Base-by-base conservation (phyloP, 2,113 vertebrate species). In the Hippocampus abdominalis region DNA sequence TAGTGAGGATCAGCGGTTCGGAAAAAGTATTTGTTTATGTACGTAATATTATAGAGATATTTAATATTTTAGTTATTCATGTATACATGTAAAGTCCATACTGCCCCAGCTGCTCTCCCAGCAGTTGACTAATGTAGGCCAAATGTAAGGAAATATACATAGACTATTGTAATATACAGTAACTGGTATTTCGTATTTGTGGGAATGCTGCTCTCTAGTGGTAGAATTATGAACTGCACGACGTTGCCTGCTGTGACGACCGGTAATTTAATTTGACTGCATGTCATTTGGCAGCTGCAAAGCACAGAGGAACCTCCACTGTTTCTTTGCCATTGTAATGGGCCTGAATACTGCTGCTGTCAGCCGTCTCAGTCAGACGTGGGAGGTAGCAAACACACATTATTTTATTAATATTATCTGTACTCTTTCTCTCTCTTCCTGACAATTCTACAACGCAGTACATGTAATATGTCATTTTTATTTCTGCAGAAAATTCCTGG, bases 261-360 rank as follows among this genome's bases (percentile, higher is more conserved):
- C 32, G 32, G 32, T 36, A 36, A 36, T 32, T 32, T 8, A 54
- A 69, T 70, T n/a, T 53, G 12, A 67, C 68, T 46, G 16, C 23
- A 9, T 27, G 42, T 66, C n/a, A 13, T 79, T 78, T 83, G 69
- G 2, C 49, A 99, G 97, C 80, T 99, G 97, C 90, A 98, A 96
- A 93, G 94, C 95, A 84, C 96, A 96, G 84, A 94, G 93, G 88
- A 98, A 99, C 88, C 89, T 99, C 89, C 97, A 96, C 91, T 97
- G 95, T 20, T 98, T 98, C 88, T 99, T 99, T 75, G 95, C 96
- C 64, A 97, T 99, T 56, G 95, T 98, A 84, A 96, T 99, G 97
- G 97, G 97, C 71, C 94, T 99, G 80, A 99, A 98, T 86, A 95
- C 95, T 18, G 94, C 96, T 53, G 97, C 97, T 2, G 93, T 99